These are phyloP conservation scores for Machaerirhynchus nigripectus DNA, from an alignment of 2,113 vertebrate species.

Conservation along the genomic window DNA sequence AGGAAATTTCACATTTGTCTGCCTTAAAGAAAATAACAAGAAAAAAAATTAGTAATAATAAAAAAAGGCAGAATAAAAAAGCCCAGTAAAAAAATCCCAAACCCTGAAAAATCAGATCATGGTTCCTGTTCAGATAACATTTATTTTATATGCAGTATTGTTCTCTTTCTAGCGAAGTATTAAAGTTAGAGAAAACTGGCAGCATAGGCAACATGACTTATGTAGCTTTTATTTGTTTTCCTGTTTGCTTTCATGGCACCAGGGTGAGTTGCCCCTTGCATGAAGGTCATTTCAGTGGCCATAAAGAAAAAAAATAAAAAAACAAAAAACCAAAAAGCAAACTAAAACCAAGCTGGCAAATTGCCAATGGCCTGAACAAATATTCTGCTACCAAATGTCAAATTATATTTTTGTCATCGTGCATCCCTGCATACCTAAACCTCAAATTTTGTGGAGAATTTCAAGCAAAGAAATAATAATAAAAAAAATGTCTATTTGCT, in stretches of 20 bases:
- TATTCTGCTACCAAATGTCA: not conserved
- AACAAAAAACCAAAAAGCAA: not conserved
- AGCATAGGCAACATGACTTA: not conserved
- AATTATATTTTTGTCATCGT: not conserved
- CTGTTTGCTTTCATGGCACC: not conserved
- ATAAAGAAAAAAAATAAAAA: not conserved
- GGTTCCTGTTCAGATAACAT: not conserved
- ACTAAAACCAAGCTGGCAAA: not conserved
- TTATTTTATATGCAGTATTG: not conserved
- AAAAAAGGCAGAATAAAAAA: not conserved
- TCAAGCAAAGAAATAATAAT: not conserved
- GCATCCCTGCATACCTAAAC: not conserved
- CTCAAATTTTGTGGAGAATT: not conserved
- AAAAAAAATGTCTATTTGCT: not conserved
- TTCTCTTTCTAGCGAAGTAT: not conserved
- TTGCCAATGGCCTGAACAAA: not conserved
- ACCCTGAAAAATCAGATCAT: not conserved
- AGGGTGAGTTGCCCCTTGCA: not conserved
- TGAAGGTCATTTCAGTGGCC: not conserved
- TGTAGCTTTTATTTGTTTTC: not conserved
- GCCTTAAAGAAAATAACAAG: not conserved
- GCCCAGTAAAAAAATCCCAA: not conserved
- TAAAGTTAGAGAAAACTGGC: not conserved
- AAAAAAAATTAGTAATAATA: not conserved
- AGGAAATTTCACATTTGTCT: not conserved